phyloP scores from a whole-genome alignment of 1,140 invertebrate species.

The Gonatopus flavifemur region DNA sequence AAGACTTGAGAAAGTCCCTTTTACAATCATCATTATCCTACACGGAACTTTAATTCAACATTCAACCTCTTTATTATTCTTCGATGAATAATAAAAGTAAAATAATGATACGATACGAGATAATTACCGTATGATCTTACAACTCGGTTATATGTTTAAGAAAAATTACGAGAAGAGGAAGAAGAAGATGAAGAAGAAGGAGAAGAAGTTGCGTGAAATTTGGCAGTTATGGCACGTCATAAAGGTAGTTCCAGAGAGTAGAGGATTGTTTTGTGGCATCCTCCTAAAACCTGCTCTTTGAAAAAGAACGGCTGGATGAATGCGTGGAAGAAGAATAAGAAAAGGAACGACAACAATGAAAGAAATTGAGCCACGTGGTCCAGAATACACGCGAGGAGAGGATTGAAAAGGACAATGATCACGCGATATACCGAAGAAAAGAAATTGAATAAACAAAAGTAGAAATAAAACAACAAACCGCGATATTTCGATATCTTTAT shows the following conservation, averaged over 20 bases:
- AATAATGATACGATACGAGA: too few relatives aligned
- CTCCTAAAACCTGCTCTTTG: slow-evolving; percentile 4
- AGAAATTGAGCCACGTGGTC: neutral
- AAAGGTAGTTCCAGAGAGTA: slow-evolving; percentile 24
- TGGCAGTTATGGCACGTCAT: slow-evolving; percentile 35
- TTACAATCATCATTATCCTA: too few relatives aligned
- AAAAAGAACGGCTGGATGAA: neutral
- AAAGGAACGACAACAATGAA: neutral
- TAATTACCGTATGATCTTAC: too few relatives aligned
- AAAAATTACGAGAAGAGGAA: too few relatives aligned
- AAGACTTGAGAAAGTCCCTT: too few relatives aligned
- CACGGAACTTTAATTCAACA: too few relatives aligned
- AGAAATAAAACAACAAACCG: neutral
- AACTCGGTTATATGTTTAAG: too few relatives aligned
- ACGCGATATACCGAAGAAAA: neutral
- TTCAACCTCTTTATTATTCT: too few relatives aligned
- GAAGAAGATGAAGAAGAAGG: too few relatives aligned
- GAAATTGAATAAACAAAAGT: neutral
- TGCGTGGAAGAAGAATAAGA: neutral
- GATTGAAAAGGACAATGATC: neutral
- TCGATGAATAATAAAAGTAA: too few relatives aligned
- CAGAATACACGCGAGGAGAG: neutral
- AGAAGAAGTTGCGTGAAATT: slow-evolving; percentile 13
- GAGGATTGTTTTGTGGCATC: slow-evolving; percentile 3
- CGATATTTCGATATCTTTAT: too few relatives aligned